Evolutionary conservation across 2,113 vertebrate genomes (phyloP), one percentile per base, ranked within the genome.

Genomic region (Indri indri): DNA sequence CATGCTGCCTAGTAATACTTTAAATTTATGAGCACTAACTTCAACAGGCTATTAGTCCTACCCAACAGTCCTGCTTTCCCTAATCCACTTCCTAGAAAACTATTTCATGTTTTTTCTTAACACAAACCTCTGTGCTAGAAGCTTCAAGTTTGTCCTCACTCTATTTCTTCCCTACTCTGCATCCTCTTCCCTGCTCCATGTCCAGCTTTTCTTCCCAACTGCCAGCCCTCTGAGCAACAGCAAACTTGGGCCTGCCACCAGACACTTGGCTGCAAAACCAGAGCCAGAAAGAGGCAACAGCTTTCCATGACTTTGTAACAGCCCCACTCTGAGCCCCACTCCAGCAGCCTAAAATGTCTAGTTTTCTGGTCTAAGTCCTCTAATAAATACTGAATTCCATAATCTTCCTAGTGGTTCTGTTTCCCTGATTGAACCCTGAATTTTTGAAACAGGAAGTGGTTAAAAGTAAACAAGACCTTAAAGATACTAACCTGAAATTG

Each of bases 401-500:
- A 74, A 84, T 45, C 85, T 57, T 83, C 70, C 77, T 0, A 73
- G 6, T 74, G 42, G 54, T 57, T 97, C 18, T 68, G 54, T 37
- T 84, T 97, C 32, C 80, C 71, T 95, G 30, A 74, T 2, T 71
- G 71, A 97, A 70, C 18, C 14, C 84, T 68, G 4, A 93, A 92
- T 90, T 89, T 80, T 30, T 85, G 81, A 27, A 65, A 52, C 18
- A 96, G 22, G 45, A 50, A 80, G 18, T 77, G 11, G 61, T 88
- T 59, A 77, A 94, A 95, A 16, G 47, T 10, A 94, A 94, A 74
- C 0, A 70, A 30, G 30, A 80, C 13, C 70, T 87, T 52, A 73
- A 90, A 17, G 76, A 59, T 11, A 91, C 6, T 54, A 97, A 91
- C 52, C 27, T 96, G n/a, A 95, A 93, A 74, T 8, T 63, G 20